Evolutionary conservation across 2,113 vertebrate species (phyloP).

Genomic region (Ophthalmolycus amberensis): DNA sequence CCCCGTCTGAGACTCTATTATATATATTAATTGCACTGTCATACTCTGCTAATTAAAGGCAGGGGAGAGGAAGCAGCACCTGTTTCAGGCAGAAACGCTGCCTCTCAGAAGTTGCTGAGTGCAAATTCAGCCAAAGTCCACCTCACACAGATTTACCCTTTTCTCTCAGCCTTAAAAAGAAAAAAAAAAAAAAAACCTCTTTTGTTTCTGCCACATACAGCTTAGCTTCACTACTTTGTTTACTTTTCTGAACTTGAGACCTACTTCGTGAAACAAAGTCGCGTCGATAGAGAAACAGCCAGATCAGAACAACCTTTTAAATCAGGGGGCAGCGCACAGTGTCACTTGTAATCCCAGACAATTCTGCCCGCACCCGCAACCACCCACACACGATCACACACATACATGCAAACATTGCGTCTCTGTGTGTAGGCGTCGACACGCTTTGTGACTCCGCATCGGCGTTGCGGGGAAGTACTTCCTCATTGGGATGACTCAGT

Average conservation of each 20-base stretch:
- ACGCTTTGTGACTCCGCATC: constrained; percentile 26
- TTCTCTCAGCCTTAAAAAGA: neutral
- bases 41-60: constrained; percentile 53
- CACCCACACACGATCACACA: neutral
- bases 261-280: neutral
- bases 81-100: constrained; percentile 33
- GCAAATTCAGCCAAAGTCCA: constrained; percentile 8
- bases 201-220: constrained; percentile 13
- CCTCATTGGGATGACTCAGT: constrained; percentile 57
- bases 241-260: constrained; percentile 10
- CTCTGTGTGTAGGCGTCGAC: constrained; percentile 43
- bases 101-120: constrained; percentile 22
- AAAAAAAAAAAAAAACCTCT: neutral
- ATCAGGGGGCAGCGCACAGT: neutral
- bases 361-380: neutral
- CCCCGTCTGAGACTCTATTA: constrained; percentile 32
- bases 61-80: constrained; percentile 40
- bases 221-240: neutral
- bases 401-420: neutral
- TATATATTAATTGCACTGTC: constrained; percentile 53
- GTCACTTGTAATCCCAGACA: constrained; percentile 1
- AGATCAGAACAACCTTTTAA: constrained; percentile 22
- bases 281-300: neutral
- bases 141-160: constrained; percentile 10
- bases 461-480: constrained; percentile 41